Conservation (phyloP, 1,140 invertebrate genomes). For the Thaumetopoea pityocampa region DNA sequence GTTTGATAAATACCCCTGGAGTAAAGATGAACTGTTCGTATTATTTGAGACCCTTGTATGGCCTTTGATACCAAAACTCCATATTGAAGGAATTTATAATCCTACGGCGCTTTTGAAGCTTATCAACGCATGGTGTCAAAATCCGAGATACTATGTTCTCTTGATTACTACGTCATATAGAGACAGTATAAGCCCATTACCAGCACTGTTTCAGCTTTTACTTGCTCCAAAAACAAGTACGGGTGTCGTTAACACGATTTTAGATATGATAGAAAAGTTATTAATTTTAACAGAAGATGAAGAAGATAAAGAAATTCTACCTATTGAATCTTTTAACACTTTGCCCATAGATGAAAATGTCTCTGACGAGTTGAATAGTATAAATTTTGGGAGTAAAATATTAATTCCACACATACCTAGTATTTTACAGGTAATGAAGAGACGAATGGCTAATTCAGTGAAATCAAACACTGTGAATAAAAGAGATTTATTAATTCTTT, state of each 20-base stretch:
- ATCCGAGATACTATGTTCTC: slow-evolving; percentile 85
- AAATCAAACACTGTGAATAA: slow-evolving; percentile 78
- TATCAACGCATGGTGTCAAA: slow-evolving; percentile 84
- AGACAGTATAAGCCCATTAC: slow-evolving; percentile 76
- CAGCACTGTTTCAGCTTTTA: slow-evolving; percentile 83
- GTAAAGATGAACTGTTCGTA: slow-evolving; percentile 81
- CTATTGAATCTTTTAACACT: slow-evolving; percentile 52
- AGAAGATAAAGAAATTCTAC: slow-evolving; percentile 56
- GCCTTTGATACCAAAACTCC: slow-evolving; percentile 86
- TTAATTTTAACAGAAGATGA: slow-evolving; percentile 80
- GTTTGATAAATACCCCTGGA: slow-evolving; percentile 87
- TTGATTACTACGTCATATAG: slow-evolving; percentile 79
- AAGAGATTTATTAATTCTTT: slow-evolving; percentile 87
- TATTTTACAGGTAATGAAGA: slow-evolving; percentile 84
- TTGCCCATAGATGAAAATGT: slow-evolving; percentile 40
- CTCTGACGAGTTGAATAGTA: slow-evolving; percentile 25
- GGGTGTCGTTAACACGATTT: slow-evolving; percentile 82
- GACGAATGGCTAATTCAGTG: slow-evolving; percentile 77
- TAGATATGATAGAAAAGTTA: slow-evolving; percentile 88
- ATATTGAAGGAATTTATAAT: slow-evolving; percentile 87
- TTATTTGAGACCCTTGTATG: slow-evolving; percentile 88
- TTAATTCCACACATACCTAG: slow-evolving; percentile 83
- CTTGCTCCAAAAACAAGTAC: slow-evolving; percentile 79
- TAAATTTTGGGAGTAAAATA: slow-evolving; percentile 85
- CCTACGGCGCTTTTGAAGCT: slow-evolving; percentile 90